These are phyloP conservation scores for Pocillopora verrucosa DNA, from an alignment of 64 coral and sea anemone genomes.

Conservation along the genomic window DNA sequence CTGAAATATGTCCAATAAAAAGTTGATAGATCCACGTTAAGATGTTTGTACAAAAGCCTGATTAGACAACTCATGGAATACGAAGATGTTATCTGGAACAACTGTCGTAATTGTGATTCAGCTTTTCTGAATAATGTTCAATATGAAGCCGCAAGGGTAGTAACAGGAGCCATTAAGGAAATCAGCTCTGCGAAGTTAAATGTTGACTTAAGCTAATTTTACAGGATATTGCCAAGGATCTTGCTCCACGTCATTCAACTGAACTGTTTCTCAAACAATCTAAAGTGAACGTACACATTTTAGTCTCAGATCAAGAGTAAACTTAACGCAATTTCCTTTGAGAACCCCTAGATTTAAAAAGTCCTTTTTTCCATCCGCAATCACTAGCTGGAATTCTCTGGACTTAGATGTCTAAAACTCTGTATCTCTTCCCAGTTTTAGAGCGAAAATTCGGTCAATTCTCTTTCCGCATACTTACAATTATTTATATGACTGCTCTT, in stretches of 20 bases:
- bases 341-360: neutral
- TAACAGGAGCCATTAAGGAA: neutral
- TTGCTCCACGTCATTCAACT: neutral
- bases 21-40: no score
- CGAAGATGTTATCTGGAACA: no score
- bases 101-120: no score
- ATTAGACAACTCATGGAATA: no score
- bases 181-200: neutral
- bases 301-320: neutral
- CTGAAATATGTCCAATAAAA: no score
- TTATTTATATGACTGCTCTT: neutral
- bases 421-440: constrained; percentile 7
- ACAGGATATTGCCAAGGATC: neutral
- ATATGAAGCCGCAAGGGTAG: no score
- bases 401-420: constrained; percentile 1
- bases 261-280: neutral
- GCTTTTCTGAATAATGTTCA: no score
- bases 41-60: no score
- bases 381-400: constrained; percentile 10
- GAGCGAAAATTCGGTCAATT: neutral
- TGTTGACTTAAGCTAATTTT: neutral
- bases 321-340: neutral
- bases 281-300: neutral
- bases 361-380: constrained; percentile 18
- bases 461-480: neutral